These are phyloP conservation scores for Hippopotamyrus pictus DNA, from an alignment of 2,797 vertebrate species.

Conservation along the genomic window DNA sequence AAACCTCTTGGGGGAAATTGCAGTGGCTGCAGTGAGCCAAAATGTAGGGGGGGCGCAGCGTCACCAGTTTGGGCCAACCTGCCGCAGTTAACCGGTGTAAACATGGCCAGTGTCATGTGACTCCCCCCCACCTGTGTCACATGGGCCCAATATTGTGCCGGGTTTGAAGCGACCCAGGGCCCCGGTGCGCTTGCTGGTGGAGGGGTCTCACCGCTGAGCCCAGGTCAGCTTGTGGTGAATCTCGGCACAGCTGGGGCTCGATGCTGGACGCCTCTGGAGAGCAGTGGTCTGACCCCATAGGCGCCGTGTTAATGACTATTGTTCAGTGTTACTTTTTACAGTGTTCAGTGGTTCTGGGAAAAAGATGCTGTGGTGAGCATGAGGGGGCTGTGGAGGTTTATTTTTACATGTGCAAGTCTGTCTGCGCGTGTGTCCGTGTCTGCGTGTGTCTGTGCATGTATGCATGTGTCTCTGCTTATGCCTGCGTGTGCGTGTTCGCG, in stretches of 20 bases:
- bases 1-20: background rate
- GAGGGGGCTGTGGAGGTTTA: background rate
- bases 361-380: background rate
- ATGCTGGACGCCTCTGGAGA: background rate
- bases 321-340: background rate
- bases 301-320: background rate
- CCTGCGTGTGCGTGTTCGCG: background rate
- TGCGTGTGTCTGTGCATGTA: background rate
- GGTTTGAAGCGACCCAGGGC: background rate
- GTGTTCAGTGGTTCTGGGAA: background rate
- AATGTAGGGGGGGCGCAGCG: background rate
- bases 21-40: background rate
- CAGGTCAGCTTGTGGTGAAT: background rate
- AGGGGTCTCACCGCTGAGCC: background rate
- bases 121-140: background rate
- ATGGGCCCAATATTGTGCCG: background rate
- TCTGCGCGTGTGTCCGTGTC: background rate
- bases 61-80: background rate
- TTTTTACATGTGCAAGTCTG: background rate
- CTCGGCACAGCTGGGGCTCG: background rate
- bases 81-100: background rate
- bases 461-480: background rate
- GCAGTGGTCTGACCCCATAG: background rate
- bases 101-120: background rate
- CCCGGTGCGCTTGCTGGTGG: background rate